Percentiles rank a stretch among this genome's conserved stretches.
Evolutionary conservation across 1,140 invertebrate genomes (phyloP).

Genomic region (Paraescarpia echinospica): DNA sequence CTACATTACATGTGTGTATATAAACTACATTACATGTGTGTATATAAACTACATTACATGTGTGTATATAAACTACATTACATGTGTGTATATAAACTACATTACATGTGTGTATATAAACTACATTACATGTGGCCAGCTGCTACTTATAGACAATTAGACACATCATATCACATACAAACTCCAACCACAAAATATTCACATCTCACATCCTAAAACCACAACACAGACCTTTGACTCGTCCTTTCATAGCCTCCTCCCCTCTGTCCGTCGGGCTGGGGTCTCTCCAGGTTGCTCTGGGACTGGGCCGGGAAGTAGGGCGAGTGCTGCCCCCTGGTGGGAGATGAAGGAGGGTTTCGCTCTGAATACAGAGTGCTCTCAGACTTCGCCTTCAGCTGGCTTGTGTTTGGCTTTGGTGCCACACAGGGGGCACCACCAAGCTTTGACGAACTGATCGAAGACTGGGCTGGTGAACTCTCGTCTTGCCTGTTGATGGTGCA

Average conservation of each 20-base stretch:
- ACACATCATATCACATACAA: not conserved
- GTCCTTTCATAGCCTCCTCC: not conserved
- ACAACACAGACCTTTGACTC: not conserved
- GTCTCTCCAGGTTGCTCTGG: not conserved
- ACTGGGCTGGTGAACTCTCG: not conserved
- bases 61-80: not conserved
- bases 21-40: not conserved
- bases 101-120: not conserved
- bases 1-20: not conserved
- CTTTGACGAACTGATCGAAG: not conserved
- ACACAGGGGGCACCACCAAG: not conserved
- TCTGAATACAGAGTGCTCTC: slow-evolving; percentile 17
- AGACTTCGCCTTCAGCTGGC: slow-evolving; percentile 14
- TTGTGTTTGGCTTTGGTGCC: not conserved
- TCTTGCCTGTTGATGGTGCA: not conserved
- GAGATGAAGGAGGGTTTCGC: not conserved
- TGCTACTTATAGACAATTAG: too few relatives aligned
- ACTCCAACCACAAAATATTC: not conserved
- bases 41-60: not conserved
- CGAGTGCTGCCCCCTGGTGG: not conserved
- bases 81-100: too few relatives aligned
- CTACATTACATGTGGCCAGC: too few relatives aligned
- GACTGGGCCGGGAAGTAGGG: slow-evolving; percentile 3
- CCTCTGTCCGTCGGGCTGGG: not conserved
- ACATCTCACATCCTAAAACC: not conserved